Conservation (phyloP, 2,113 vertebrate genomes). For the Chaenogobius annularis region DNA sequence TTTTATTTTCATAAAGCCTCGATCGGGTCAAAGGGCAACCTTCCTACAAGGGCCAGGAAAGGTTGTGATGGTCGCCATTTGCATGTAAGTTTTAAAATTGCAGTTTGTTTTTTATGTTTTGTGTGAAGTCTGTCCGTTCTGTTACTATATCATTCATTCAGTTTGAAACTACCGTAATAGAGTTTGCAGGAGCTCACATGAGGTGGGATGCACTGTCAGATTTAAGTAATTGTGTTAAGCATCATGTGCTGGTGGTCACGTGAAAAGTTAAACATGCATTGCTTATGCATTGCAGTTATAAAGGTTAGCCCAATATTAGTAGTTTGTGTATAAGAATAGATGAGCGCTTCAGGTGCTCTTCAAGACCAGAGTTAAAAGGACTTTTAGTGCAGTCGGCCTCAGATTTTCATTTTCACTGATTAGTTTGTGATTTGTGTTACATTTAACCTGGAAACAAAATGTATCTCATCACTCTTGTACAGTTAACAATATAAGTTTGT, state of each 20-base stretch:
- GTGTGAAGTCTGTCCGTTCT: neutral
- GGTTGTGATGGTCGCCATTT: constrained; percentile 98
- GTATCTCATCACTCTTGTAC: neutral
- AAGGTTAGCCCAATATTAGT: constrained; percentile 1
- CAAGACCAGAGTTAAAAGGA: too few relatives aligned
- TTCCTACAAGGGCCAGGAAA: constrained; percentile 96
- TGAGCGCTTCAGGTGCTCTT: too few relatives aligned
- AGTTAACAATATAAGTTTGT: neutral
- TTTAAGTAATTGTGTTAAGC: constrained; percentile 73
- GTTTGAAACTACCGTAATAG: neutral
- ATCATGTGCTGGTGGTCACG: constrained; percentile 65
- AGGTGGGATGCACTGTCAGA: constrained; percentile 43
- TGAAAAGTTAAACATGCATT: constrained; percentile 32
- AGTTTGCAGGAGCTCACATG: constrained; percentile 33
- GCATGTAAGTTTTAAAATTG: constrained; percentile 87
- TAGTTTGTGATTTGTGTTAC: neutral
- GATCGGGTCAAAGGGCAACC: constrained; percentile 82
- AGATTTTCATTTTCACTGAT: too few relatives aligned
- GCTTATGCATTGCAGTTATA: neutral
- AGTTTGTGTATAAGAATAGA: too few relatives aligned
- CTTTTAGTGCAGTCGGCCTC: too few relatives aligned
- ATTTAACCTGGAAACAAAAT: neutral
- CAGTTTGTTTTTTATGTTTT: neutral
- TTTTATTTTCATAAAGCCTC: constrained; percentile 79
- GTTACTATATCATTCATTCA: constrained; percentile 5